Base-by-base conservation (phyloP, 1,140 invertebrate species). In the Neuroterus valhalla region DNA sequence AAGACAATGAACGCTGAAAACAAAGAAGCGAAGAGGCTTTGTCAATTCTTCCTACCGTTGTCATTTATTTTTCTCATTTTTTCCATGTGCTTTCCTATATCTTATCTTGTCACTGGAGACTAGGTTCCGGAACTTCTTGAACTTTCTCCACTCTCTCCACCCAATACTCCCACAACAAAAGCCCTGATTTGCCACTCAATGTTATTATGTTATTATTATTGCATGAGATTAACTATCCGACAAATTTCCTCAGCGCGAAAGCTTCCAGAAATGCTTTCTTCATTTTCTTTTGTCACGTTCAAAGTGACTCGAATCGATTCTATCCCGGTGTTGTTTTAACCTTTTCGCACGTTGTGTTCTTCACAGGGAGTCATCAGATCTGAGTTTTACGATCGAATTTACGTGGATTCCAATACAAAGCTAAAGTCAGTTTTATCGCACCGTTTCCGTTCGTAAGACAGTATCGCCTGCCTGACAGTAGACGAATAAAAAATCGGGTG, bases 371-470 rank as follows among this genome's bases (percentile, higher is more conserved):
- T 26, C 21, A 44, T 45, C 48, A 68, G 68, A 45, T 17, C 66
- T 68, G 46, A n/a, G 72, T 68, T 82, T 82, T 81, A 82, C 77
- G 81, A 78, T 50, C 43, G 70, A 82, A 80, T 81, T 81, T 79
- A 81, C 78, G 75, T 77, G 72, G 81, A 77, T 77, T 72, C 75
- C 77, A 76, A 82, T 82, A 78, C 81, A 82, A 81, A 77, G 69
- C 73, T 82, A 52, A 77, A 76, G 46, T 72, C 62, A 68, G 67
- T 70, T 76, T 78, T 72, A 80, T 77, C 75, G 75, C 42, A 44
- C 46, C 62, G 19, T 52, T 55, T 66, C 55, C 38, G 12, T 11
- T 66, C 43, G n/a, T 21, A 62, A 26, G 14, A 26, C 15, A 26
- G 26, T n/a, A 14, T 62, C 1, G 11, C 3, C 3, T 26, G 14